phyloP scores from a whole-genome alignment of 2,888 invertebrate species.

The Mesoligia furuncula region DNA sequence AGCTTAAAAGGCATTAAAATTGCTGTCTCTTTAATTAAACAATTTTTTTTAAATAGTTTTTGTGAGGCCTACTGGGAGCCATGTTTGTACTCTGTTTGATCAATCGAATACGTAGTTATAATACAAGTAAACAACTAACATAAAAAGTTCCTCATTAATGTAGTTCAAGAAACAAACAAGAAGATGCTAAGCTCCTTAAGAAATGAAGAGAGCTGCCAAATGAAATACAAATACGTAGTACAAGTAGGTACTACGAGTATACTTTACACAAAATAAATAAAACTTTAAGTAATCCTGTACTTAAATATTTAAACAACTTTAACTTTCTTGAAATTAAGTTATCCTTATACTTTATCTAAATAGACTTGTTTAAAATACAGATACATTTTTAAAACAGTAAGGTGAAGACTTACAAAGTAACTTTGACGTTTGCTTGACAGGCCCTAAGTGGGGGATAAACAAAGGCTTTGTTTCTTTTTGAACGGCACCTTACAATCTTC shows the following conservation, averaged over 20 bases:
- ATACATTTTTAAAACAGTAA: constrained; percentile 40
- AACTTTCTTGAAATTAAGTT: constrained; percentile 7
- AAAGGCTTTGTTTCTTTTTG: constrained; percentile 56
- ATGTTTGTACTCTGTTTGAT: neutral
- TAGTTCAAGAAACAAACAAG: neutral
- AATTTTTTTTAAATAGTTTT: neutral
- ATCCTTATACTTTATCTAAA: too few species aligned
- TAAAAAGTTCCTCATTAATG: neutral
- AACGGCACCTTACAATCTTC: constrained; percentile 50
- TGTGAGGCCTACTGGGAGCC: neutral
- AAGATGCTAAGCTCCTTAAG: neutral
- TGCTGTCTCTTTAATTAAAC: constrained; percentile 3
- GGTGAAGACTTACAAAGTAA: constrained; percentile 39
- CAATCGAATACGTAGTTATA: neutral
- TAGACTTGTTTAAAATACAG: constrained; percentile 3
- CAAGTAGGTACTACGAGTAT: neutral
- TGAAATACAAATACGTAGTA: neutral
- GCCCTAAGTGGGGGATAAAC: constrained; percentile 55
- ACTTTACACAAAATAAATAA: neutral
- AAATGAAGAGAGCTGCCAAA: neutral
- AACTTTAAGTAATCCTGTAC: neutral
- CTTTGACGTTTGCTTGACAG: constrained; percentile 52
- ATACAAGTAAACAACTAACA: neutral
- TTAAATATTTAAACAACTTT: constrained; percentile 1
- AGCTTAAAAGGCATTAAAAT: neutral